A percentile compares a stretch with the other conserved stretches of the same genome.
phyloP scores from a whole-genome alignment of 2,113 vertebrate species.

The Manacus vitellinus region DNA sequence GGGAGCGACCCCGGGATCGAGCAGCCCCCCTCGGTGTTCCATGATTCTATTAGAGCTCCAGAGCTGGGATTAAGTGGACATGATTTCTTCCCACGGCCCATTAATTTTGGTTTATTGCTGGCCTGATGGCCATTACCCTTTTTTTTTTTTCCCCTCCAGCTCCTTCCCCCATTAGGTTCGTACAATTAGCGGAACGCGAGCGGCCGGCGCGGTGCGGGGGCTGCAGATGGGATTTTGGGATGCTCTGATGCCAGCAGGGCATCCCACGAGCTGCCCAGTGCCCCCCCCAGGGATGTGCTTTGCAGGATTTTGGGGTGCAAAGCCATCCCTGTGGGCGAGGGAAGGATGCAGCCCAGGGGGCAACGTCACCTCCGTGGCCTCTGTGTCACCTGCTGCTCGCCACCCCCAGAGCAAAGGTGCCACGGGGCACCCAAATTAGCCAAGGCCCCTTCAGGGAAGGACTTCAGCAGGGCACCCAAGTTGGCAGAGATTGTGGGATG shows the following conservation, averaged over 20 bases:
- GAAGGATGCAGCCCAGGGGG: accelerated
- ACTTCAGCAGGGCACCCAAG: not conserved
- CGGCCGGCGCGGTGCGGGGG: not conserved
- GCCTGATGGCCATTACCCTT: conserved; percentile 80
- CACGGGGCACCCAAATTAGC: not conserved
- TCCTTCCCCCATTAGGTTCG: conserved; percentile 80
- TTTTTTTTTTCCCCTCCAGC: conserved; percentile 35
- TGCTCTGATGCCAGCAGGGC: not conserved
- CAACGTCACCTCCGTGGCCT: accelerated
- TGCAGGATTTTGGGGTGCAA: accelerated
- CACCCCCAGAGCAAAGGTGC: not conserved
- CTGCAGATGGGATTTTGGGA: not conserved
- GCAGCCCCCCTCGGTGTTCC: conserved; percentile 30
- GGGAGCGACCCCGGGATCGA: conserved; percentile 34
- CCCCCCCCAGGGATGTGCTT: accelerated
- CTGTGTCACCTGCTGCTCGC: not conserved
- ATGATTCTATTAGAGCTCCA: conserved; percentile 75
- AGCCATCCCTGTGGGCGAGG: accelerated
- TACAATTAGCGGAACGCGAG: conserved; percentile 76
- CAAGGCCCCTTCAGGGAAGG: not conserved
- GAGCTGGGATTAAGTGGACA: conserved; percentile 80
- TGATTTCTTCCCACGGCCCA: conserved; percentile 80
- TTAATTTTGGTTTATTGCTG: conserved; percentile 84
- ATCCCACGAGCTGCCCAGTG: accelerated
- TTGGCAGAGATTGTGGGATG: not conserved